Base-by-base conservation (phyloP, 1,140 invertebrate genomes). In the Saxidomus purpurata region DNA sequence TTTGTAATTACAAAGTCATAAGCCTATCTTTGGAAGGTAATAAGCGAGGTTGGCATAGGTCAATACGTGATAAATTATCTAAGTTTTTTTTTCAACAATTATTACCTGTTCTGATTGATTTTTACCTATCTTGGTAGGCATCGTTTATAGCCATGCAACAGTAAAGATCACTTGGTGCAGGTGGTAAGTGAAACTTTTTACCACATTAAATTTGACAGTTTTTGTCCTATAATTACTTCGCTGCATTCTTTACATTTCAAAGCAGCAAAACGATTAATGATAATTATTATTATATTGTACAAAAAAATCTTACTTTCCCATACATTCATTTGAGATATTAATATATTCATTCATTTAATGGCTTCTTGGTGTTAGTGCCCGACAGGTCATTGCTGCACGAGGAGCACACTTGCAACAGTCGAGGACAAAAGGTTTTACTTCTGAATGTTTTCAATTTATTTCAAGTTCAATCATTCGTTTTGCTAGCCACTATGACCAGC, bases 131-230 rank as follows among this genome's bases (percentile, higher is more conserved):
- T 47, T 49, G 34, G 74, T 49, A 77, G 17, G 28, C 8, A 79
- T 25, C 19, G 55, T 79, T 49, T 36, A 79, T 55, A 52, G 47
- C 25, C 43, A 55, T 22, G 28, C 25, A 52, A 49, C 47, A 79
- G 49, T 79, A 55, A 55, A 79, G 47, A 49, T 79, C 47, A 52
- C 2, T 79, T 1, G 6, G 67, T 71, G 22, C 76, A 79, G 76
- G 76, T 79, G 76, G 67, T 71, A 38, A 38, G 11, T 17, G 36
- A 38, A 71, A 71, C 67, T 71, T 71, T 71, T 71, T 71, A n/a
- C 59, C 25, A n/a, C 59, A 63, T 63, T 63, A 63, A 63, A 63
- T 28, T 28, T 28, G 25, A 63, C 59, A 63, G 9, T 63, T 63
- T 63, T 63, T 63, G 59, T 28, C 25, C 19, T 63, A 71, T 36